Evolutionary conservation across 2,113 vertebrate genomes (phyloP).

Genomic region (Poeciliopsis turrubarensis): DNA sequence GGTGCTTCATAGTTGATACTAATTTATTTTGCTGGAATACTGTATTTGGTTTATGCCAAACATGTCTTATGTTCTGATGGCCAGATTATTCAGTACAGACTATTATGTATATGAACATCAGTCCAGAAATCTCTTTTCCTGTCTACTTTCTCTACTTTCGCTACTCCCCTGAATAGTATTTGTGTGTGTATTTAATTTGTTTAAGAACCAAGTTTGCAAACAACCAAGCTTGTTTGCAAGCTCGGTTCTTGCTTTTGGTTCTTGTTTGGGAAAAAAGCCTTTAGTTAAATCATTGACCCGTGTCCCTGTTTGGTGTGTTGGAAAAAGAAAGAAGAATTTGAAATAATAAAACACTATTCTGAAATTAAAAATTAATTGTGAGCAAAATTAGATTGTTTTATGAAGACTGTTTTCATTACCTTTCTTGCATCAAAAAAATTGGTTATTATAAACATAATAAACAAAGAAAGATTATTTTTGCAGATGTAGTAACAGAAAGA

Average conservation of each 20-base stretch:
- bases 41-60: too few relatives aligned
- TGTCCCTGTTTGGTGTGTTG: background rate
- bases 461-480: background rate
- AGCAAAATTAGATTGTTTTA: background rate
- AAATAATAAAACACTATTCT: background rate
- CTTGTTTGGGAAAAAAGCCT: background rate
- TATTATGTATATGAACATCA: too few relatives aligned
- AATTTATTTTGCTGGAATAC: too few relatives aligned
- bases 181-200: background rate
- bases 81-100: too few relatives aligned
- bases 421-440: background rate
- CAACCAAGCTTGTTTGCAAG: too few relatives aligned
- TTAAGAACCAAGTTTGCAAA: too few relatives aligned
- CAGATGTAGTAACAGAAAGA: background rate
- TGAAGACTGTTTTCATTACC: background rate
- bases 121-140: too few relatives aligned
- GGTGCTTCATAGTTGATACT: too few relatives aligned
- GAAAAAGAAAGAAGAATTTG: background rate
- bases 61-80: too few relatives aligned
- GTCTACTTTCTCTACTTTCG: too few relatives aligned
- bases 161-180: background rate
- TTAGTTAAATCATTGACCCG: conserved; percentile 12
- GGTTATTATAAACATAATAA: background rate
- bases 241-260: background rate
- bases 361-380: background rate